A percentile compares a stretch with the other conserved stretches of the same genome.
Evolutionary conservation across 2,797 vertebrate species (phyloP).

Genomic region (Ctenopoma multispine): DNA sequence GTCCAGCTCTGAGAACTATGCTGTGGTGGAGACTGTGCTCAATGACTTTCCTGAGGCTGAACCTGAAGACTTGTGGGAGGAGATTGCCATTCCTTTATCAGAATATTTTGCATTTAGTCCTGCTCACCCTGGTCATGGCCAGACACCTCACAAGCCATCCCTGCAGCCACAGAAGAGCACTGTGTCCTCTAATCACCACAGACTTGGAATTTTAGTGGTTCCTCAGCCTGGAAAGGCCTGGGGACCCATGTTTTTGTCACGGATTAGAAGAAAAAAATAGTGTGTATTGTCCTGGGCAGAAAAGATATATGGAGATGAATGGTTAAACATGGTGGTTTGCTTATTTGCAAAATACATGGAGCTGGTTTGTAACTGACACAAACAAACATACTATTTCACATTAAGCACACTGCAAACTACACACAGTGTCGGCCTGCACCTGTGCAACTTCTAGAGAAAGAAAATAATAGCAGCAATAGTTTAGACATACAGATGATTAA

Average conservation of each 20-base stretch:
- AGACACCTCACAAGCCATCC: constrained; percentile 21
- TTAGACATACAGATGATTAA: background rate
- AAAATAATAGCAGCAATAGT: background rate
- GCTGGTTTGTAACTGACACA: background rate
- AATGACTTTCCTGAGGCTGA: constrained; percentile 81
- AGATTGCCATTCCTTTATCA: constrained; percentile 81
- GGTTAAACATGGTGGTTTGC: background rate
- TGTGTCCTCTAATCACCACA: constrained; percentile 36
- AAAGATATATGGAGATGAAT: constrained; percentile 20
- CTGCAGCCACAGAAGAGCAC: constrained; percentile 20
- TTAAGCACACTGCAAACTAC: background rate
- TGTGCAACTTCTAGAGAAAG: background rate
- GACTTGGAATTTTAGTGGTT: constrained; percentile 89
- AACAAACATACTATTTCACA: background rate
- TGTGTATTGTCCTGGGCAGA: background rate
- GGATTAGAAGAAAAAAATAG: constrained; percentile 83
- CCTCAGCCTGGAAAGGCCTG: constrained; percentile 89
- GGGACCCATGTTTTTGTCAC: constrained; percentile 96
- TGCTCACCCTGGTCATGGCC: constrained; percentile 42
- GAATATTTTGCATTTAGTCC: constrained; percentile 86
- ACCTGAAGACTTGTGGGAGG: constrained; percentile 85
- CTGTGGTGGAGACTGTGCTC: constrained; percentile 86
- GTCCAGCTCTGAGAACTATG: constrained; percentile 90
- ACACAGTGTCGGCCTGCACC: background rate
- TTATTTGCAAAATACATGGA: background rate